phyloP scores from a whole-genome alignment of 2,888 invertebrate species.

The Hirtodrosophila trivittata region DNA sequence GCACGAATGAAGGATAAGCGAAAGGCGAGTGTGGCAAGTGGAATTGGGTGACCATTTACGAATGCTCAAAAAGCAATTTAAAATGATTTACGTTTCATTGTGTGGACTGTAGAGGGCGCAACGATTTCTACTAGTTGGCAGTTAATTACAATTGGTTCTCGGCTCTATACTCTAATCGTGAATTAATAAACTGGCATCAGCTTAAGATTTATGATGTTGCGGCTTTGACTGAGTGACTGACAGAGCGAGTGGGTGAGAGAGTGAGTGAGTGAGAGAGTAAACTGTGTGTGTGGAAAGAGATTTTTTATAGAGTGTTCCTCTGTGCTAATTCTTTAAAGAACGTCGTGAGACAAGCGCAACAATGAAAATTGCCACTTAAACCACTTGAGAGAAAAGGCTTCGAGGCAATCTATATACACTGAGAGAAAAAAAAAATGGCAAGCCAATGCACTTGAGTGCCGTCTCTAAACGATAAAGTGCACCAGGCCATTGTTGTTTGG shows the following conservation, averaged over 20 bases:
- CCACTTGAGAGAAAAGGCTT: constrained; percentile 29
- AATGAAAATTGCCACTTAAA: constrained; percentile 64
- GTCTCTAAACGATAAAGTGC: constrained; percentile 62
- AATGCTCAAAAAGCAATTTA: constrained; percentile 73
- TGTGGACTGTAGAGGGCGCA: constrained; percentile 34
- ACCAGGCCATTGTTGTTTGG: constrained; percentile 60
- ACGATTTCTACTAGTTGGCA: constrained; percentile 61
- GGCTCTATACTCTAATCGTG: constrained; percentile 62
- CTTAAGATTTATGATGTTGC: constrained; percentile 61
- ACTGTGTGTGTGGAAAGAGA: constrained; percentile 15
- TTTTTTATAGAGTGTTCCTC: constrained; percentile 47
- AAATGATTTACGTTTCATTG: constrained; percentile 68
- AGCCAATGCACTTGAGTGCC: constrained; percentile 65
- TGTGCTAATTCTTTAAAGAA: constrained; percentile 49
- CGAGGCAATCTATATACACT: constrained; percentile 31
- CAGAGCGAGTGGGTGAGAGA: background rate
- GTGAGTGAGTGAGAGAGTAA: constrained; percentile 23
- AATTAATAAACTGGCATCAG: constrained; percentile 70
- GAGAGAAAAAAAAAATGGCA: constrained; percentile 36
- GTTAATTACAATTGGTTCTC: constrained; percentile 70
- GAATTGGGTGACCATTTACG: constrained; percentile 51
- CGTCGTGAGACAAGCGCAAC: constrained; percentile 47
- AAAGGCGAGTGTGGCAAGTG: background rate
- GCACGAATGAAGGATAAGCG: background rate
- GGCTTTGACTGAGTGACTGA: constrained; percentile 10